Base-by-base conservation (phyloP, 2,113 vertebrate species). In the Lepus europaeus region DNA sequence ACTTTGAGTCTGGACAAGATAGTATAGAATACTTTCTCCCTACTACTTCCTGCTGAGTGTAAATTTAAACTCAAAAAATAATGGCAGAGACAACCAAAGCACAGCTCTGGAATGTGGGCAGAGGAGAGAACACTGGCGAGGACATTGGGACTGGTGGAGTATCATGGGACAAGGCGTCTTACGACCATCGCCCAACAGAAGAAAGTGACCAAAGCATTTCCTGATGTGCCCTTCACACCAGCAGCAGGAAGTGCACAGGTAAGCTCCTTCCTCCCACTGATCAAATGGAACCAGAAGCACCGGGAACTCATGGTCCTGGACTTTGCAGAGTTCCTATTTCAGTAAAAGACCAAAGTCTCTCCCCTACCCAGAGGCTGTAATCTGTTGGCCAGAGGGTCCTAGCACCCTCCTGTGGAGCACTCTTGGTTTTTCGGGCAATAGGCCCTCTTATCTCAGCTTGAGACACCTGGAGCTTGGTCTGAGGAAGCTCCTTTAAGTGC, bases 301-400 rank as follows among this genome's bases (percentile, higher is more conserved):
- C 45, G 7, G 45, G 45, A 45, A 45, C 45, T 7, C 45, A 8
- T 45, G 45, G 8, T 8, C 3, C 10, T 12, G 2, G 20, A 29
- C 5, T 33, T 23, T 45, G 7, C 36, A 78, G 61, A 63, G 13
- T 6, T 2, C 14, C 10, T 39, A 2, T 10, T 29, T 49, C 1
- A 7, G 5, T 23, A 33, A 56, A 11, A 63, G 3, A 20, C 53
- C 4, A 61, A 29, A 20, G 1, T 68, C 36, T 17, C 4, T 6
- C 27, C 33, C 3, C 23, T 9, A 3, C 2, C 0, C 2, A n/a
- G 16, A 89, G 11, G 20, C 1, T 4, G 20, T 0, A 66, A 0
- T 11, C 31, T 31, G 14, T 73, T 0, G 0, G 29, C 63, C 8
- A 29, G 9, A 10, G 17, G 4, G 25, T 45, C 51, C 31, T 16